Percentiles rank a stretch among this genome's conserved stretches.
Conservation (phyloP, 2,888 invertebrate genomes). For the Scrobipalpa atriplicella region DNA sequence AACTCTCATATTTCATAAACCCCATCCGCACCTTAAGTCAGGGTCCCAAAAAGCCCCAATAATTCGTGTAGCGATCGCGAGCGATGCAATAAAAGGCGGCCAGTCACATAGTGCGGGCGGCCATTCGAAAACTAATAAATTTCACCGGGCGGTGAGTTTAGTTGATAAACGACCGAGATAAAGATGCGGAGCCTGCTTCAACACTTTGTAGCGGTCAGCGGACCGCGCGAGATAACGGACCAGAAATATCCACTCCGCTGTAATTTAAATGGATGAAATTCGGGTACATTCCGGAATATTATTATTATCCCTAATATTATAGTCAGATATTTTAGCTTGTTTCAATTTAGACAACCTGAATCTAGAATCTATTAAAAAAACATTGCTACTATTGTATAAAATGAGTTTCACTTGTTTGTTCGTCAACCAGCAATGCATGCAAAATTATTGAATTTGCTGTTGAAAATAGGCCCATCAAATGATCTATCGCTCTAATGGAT, state of each 20-base stretch:
- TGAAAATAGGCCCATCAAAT: no score
- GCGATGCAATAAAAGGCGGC: conserved; percentile 60
- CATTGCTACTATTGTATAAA: no score
- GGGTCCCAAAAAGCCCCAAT: conserved; percentile 48
- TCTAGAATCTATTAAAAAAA: no score
- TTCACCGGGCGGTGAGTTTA: conserved; percentile 72
- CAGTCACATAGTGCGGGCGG: conserved; percentile 63
- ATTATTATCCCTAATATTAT: no score
- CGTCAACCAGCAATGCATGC: no score
- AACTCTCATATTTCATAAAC: conserved; percentile 47
- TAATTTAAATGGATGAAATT: no score
- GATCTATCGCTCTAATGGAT: no score
- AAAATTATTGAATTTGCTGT: no score
- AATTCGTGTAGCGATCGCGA: conserved; percentile 55
- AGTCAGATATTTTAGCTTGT: no score
- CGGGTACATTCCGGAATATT: no score
- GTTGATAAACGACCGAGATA: conserved; percentile 76
- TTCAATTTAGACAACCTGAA: no score
- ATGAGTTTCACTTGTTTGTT: no score
- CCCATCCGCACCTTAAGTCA: conserved; percentile 38
- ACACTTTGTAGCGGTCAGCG: conserved; percentile 59
- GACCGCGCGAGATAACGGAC: conserved; percentile 28
- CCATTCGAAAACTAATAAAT: conserved; percentile 77
- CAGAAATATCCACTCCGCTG: background rate
- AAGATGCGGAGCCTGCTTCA: conserved; percentile 56